phyloP scores from a whole-genome alignment of 1,140 invertebrate species.

The Anastrepha ludens region DNA sequence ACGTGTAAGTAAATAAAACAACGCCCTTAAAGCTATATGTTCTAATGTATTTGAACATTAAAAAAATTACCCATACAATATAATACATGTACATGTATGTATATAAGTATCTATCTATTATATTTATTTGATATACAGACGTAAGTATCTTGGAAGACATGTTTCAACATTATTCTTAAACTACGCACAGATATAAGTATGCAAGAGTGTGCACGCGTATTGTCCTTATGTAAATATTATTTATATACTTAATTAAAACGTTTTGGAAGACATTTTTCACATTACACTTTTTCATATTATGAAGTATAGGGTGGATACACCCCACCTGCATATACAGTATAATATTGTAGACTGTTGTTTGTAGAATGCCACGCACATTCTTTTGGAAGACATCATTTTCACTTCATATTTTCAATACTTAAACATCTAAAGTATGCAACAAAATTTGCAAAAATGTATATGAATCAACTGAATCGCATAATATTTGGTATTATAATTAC shows the following conservation, averaged over 20 bases:
- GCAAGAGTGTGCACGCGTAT: constrained; percentile 56
- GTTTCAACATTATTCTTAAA: constrained; percentile 58
- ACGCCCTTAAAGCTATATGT: constrained; percentile 41
- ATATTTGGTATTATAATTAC: background rate
- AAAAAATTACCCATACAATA: constrained; percentile 47
- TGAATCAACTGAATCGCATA: background rate
- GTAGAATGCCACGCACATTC: constrained; percentile 22
- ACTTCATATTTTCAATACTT: constrained; percentile 10
- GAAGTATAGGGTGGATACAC: background rate
- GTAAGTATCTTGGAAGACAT: constrained; percentile 54
- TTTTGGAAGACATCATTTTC: constrained; percentile 44
- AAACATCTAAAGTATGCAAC: background rate
- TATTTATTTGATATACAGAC: constrained; percentile 7
- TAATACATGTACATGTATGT: constrained; percentile 39
- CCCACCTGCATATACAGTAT: background rate
- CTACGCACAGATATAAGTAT: constrained; percentile 55
- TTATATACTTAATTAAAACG: constrained; percentile 55
- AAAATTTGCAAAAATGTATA: background rate
- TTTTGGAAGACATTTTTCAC: constrained; percentile 71
- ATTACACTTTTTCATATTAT: constrained; percentile 46
- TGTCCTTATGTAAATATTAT: constrained; percentile 26
- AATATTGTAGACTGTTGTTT: background rate
- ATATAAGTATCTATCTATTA: constrained; percentile 52
- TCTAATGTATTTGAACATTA: constrained; percentile 48
- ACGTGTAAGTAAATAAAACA: background rate